phyloP scores from a whole-genome alignment of 2,797 vertebrate species.

The Enteromius mattozi region DNA sequence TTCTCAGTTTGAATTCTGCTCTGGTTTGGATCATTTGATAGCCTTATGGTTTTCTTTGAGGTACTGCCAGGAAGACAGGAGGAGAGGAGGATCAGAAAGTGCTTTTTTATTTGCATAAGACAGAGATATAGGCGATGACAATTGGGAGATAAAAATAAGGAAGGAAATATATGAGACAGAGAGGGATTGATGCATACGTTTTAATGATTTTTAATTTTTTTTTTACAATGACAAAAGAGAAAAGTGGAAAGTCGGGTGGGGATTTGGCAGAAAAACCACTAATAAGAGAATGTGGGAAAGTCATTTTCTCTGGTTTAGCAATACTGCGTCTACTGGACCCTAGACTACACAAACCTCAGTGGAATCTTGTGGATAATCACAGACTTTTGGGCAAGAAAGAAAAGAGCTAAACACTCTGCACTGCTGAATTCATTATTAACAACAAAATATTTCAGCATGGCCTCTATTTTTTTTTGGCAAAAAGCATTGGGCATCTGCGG shows the following conservation, averaged over 20 bases:
- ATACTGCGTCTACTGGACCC: conserved; percentile 25
- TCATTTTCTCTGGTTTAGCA: conserved; percentile 40
- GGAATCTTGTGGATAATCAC: conserved; percentile 55
- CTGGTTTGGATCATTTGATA: conserved; percentile 35
- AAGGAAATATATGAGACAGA: conserved; percentile 7
- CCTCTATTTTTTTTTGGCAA: neutral
- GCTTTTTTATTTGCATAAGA: conserved; percentile 32
- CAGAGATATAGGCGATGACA: conserved; percentile 24
- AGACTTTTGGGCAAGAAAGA: conserved; percentile 8
- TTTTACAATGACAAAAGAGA: conserved; percentile 5
- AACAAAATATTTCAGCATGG: conserved; percentile 7
- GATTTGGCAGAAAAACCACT: conserved; percentile 32
- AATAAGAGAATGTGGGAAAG: conserved; percentile 56
- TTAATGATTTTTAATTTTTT: neutral
- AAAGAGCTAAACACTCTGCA: conserved; percentile 24
- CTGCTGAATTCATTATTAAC: conserved; percentile 34
- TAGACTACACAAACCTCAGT: conserved; percentile 42
- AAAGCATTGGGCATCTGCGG: neutral
- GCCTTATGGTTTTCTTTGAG: conserved; percentile 49
- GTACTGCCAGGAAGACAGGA: conserved; percentile 45
- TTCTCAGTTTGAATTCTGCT: conserved; percentile 25
- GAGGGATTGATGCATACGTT: neutral
- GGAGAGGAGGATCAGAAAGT: conserved; percentile 19
- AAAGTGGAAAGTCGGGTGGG: neutral
- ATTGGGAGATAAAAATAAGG: neutral